Base-by-base conservation (phyloP, 2,888 invertebrate genomes). In the Polia nebulosa region DNA sequence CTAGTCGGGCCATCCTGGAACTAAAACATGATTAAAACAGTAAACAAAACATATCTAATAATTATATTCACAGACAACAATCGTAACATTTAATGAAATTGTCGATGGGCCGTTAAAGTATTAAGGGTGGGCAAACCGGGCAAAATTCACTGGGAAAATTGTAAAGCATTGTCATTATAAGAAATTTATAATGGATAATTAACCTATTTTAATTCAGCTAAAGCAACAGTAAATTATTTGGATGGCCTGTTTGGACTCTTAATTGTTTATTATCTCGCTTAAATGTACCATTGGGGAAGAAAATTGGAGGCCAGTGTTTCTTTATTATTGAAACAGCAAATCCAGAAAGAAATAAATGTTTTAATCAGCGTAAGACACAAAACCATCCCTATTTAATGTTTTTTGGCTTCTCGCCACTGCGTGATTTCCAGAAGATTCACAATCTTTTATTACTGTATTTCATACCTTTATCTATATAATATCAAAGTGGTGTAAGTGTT, bases 181-280 rank as follows among this genome's bases (percentile, higher is more conserved):
- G 57, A 67, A 73, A 83, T 81, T 73, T 78, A 83, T 81, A 82
- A 76, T 81, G 64, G 64, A 64, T 73, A 81, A 82, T 82, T 76
- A 81, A 81, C 76, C 78, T 64, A 82, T 83, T 82, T 81, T 81
- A 83, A 82, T 83, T 83, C 82, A 63, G 67, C 75, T 65, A 78
- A 81, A 73, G 73, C 47, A 72, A 69, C 71, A 73, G 62, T 81
- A 76, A 78, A 81, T 82, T 81, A 67, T 72, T 72, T 32, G 34
- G 78, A 82, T 82, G 69, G 84, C 71, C 84, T 69, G 68, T 81
- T 82, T 75, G 44, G 64, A 61, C 20, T 62, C 76, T 78, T 75
- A 78, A 82, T 81, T 82, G 84, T 82, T 81, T 82, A 82, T 82
- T 73, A 52, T 76, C 69, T 71, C 73, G 71, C 66, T 73, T 65